These are phyloP conservation scores for Drosophila gaucha DNA, from an alignment of 2,888 invertebrate genomes.

Conservation along the genomic window DNA sequence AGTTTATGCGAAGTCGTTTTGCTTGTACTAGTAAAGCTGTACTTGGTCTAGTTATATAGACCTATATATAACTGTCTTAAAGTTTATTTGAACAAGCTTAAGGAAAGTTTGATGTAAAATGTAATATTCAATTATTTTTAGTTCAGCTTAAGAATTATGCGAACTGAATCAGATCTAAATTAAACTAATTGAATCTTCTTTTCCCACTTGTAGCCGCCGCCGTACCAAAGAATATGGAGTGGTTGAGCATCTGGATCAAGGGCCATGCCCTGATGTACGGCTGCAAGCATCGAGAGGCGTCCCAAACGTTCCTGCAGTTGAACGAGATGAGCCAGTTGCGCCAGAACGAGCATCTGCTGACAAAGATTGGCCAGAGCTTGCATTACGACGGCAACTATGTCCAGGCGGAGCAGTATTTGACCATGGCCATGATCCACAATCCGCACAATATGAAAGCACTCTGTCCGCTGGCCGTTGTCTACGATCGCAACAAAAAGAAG, in stretches of 20 bases:
- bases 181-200: neutral
- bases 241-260: conserved; percentile 88
- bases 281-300: conserved; percentile 89
- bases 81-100: neutral
- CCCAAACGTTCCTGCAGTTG: conserved; percentile 88
- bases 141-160: neutral
- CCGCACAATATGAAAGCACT: conserved; percentile 87
- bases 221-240: conserved; percentile 83
- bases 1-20: neutral
- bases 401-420: conserved; percentile 86
- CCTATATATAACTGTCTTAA: too few species aligned
- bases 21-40: neutral
- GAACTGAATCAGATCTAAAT: neutral
- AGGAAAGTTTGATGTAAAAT: too few species aligned
- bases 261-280: conserved; percentile 88
- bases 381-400: conserved; percentile 90
- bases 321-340: conserved; percentile 88
- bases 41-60: neutral
- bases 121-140: too few species aligned
- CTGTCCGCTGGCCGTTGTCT: conserved; percentile 88
- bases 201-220: conserved; percentile 65
- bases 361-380: conserved; percentile 90
- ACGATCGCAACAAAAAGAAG: conserved; percentile 86
- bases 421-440: conserved; percentile 85
- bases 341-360: conserved; percentile 89